phyloP scores from a whole-genome alignment of 2,888 invertebrate species.

The Hydrotaea cyrtoneurina region DNA sequence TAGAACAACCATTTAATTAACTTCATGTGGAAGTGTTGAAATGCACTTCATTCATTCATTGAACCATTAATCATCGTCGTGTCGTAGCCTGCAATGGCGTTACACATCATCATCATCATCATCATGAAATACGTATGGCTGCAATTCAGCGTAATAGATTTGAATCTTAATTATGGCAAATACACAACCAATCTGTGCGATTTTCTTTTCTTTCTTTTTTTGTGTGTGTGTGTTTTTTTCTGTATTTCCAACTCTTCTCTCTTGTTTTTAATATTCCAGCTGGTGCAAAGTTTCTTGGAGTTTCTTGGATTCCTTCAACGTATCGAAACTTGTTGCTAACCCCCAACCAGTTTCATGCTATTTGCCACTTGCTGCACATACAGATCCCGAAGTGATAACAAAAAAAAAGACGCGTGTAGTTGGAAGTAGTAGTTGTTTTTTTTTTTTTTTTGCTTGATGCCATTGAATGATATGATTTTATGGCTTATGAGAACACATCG shows the following conservation, averaged over 20 bases:
- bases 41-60: neutral
- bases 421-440: neutral
- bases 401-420: neutral
- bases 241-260: neutral
- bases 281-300: no score
- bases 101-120: conserved; percentile 21
- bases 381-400: neutral
- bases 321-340: neutral
- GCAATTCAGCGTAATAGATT: conserved; percentile 35
- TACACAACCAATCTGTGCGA: neutral
- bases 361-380: neutral
- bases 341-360: neutral
- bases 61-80: neutral
- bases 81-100: neutral
- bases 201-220: neutral
- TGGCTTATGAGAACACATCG: neutral
- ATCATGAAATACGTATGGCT: neutral
- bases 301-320: neutral
- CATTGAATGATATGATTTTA: conserved; percentile 18
- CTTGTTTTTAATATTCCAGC: no score
- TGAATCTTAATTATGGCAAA: conserved; percentile 50
- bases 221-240: neutral
- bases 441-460: neutral
- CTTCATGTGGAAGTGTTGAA: no score
- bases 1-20: no score